Base-by-base conservation (phyloP, 1,140 invertebrate genomes). In the Schlechtendalia chinensis region DNA sequence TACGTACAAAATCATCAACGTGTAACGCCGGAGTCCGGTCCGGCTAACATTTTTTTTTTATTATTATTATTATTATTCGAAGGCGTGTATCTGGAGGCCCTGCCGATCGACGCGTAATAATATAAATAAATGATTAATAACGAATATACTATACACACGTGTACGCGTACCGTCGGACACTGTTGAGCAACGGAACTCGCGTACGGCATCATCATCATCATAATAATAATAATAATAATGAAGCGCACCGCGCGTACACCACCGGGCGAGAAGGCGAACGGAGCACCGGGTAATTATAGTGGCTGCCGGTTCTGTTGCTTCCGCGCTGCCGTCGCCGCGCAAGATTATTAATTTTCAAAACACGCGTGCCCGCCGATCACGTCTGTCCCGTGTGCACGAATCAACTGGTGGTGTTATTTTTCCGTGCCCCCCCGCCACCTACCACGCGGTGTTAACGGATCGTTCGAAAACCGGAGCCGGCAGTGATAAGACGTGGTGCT, bases 101-200 rank as follows among this genome's bases (percentile, higher is more conserved):
- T 61, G 75, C 75, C 56, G 75, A 79, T 79, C 75, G 58, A 63
- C 75, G 75, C 50, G 58, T 79, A 79, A 79, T 79, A 79, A 79
- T 79, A 79, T 79, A 79, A 79, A 79, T 79, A 79, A 79, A 79
- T 79, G 75, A 79, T 63, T 79, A 79, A 79, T 79, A 79, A 63
- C 19, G 17, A 45, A 79, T 50, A 79, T 29, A 29, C n/a, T n/a
- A n/a, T n/a, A n/a, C n/a, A n/a, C n/a, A n/a, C n/a, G n/a, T 39
- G 8, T 56, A 59, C 32, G 29, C 54, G 32, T 24, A 24, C 65
- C 5, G 8, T 4, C 22, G 14, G 16, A 47, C 47, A 69, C 65
- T 32, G 32, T 56, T 0, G 24, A 5, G n/a, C n/a, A 39, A 39
- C 14, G n/a, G 22, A 27, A 61, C 22, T n/a, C n/a, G n/a, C n/a